A percentile compares a stretch with the other conserved stretches of the same genome.
These are phyloP conservation scores for Aporrectodea caliginosa DNA, from an alignment of 1,140 invertebrate species.

Conservation along the genomic window DNA sequence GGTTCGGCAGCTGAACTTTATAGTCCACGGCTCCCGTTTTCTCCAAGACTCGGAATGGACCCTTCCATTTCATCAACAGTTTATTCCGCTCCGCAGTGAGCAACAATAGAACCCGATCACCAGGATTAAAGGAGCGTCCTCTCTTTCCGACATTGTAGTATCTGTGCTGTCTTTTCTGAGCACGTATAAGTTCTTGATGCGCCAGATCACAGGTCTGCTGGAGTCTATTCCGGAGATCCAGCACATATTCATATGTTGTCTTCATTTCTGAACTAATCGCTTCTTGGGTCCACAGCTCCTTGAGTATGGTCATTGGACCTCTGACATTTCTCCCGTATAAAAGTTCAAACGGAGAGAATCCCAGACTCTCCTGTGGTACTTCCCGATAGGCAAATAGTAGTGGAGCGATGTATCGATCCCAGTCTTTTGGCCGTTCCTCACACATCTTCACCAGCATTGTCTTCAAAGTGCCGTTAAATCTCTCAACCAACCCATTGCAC, in stretches of 20 bases:
- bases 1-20: slow-evolving; percentile 4
- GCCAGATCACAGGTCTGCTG: slow-evolving; percentile 35
- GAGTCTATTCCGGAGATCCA: slow-evolving; percentile 33
- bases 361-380: slow-evolving; percentile 25
- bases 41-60: slow-evolving; percentile 27
- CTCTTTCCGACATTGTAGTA: slow-evolving; percentile 29
- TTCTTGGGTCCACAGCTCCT: slow-evolving; percentile 41
- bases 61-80: slow-evolving; percentile 34
- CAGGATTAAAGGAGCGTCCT: slow-evolving; percentile 33
- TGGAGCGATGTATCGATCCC: slow-evolving; percentile 17
- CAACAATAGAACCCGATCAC: slow-evolving; percentile 33
- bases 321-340: slow-evolving; percentile 41
- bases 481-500: slow-evolving; percentile 28
- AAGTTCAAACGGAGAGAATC: slow-evolving; percentile 43
- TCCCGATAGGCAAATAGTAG: slow-evolving; percentile 28
- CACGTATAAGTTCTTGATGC: slow-evolving; percentile 26
- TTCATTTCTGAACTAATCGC: slow-evolving; percentile 19
- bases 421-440: slow-evolving; percentile 22
- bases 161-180: slow-evolving; percentile 27
- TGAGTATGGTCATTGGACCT: slow-evolving; percentile 40
- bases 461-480: slow-evolving; percentile 29
- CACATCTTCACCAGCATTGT: slow-evolving; percentile 34
- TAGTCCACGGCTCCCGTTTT: slow-evolving; percentile 21
- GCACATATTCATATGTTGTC: too few species aligned
- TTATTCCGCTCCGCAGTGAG: slow-evolving; percentile 36